A percentile compares a stretch with the other conserved stretches of the same genome.
phyloP scores from a whole-genome alignment of 1,140 invertebrate species.

The Drosophila elegans region DNA sequence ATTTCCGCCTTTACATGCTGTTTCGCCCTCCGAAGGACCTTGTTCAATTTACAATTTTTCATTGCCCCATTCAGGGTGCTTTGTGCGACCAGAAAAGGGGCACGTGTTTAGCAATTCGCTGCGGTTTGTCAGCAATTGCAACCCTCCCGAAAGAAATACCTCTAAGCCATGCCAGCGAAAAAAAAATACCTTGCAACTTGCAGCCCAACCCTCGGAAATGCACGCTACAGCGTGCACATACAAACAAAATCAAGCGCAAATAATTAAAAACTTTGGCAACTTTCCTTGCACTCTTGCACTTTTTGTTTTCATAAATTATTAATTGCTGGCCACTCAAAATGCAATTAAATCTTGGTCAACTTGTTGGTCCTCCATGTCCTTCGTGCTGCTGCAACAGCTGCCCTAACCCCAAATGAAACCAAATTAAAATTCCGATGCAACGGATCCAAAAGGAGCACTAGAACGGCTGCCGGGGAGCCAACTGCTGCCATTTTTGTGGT shows the following conservation, averaged over 20 bases:
- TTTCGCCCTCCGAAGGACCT: conserved; percentile 1
- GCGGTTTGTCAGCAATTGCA: conserved; percentile 68
- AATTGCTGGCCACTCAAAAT: conserved; percentile 77
- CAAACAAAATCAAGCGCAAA: conserved; percentile 55
- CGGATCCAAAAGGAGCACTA: conserved; percentile 24
- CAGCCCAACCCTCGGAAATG: neutral
- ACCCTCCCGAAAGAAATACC: conserved; percentile 33
- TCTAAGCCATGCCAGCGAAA: neutral
- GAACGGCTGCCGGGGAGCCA: conserved; percentile 12
- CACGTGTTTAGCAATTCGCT: conserved; percentile 77
- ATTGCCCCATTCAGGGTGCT: conserved; percentile 61
- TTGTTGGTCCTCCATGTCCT: conserved; percentile 57
- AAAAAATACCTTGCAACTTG: conserved; percentile 11
- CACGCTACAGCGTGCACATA: conserved; percentile 6
- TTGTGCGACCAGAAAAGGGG: conserved; percentile 36
- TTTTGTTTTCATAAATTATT: conserved; percentile 71
- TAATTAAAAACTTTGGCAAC: conserved; percentile 73
- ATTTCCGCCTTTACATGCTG: neutral
- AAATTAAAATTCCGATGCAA: conserved; percentile 79
- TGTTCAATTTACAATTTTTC: conserved; percentile 74
- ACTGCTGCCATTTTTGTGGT: conserved; percentile 50
- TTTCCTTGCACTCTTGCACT: conserved; percentile 32
- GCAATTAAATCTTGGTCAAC: conserved; percentile 82
- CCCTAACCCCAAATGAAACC: conserved; percentile 57
- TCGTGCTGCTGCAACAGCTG: conserved; percentile 66